Conservation (phyloP, 2,888 invertebrate genomes). For the Penaeus monodon region DNA sequence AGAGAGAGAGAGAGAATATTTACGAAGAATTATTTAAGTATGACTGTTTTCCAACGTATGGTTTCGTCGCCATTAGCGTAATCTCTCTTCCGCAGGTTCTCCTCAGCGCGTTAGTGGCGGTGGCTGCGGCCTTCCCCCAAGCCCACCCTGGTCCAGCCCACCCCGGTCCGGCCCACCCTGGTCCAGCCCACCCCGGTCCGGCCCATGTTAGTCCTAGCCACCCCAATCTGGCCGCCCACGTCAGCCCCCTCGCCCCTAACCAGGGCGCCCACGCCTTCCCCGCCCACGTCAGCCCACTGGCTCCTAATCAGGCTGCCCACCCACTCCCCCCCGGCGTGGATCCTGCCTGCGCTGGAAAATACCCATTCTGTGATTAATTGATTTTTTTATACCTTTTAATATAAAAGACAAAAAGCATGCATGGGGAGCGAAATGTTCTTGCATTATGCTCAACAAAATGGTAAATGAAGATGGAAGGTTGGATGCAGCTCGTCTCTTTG, state of each 20-base stretch:
- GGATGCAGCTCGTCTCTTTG: no score
- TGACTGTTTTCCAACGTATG: no score
- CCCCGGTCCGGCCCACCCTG: slow-evolving; percentile 28
- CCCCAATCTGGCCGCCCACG: slow-evolving; percentile 35
- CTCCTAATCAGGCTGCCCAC: slow-evolving; percentile 26
- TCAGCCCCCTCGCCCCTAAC: slow-evolving; percentile 2
- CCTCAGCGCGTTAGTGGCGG: slow-evolving; percentile 18
- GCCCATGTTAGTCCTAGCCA: slow-evolving; percentile 48
- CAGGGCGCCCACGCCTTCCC: slow-evolving; percentile 14
- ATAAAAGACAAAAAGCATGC: neutral
- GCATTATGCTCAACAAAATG: no score
- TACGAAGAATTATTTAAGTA: no score
- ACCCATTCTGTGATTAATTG: slow-evolving; percentile 27
- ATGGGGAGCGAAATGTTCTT: no score
- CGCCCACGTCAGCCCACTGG: slow-evolving; percentile 33
- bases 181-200: slow-evolving; percentile 26
- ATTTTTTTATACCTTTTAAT: neutral
- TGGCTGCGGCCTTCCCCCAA: slow-evolving; percentile 46
- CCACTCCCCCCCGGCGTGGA: slow-evolving; percentile 29
- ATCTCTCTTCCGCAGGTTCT: slow-evolving; percentile 23
- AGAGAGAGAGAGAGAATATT: no score
- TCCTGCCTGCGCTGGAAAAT: slow-evolving; percentile 24
- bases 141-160: slow-evolving; percentile 57
- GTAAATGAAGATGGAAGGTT: no score
- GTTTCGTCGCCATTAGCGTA: neutral